Base-by-base conservation (phyloP, 2,888 invertebrate species). In the Lordiphosa andalusiaca region DNA sequence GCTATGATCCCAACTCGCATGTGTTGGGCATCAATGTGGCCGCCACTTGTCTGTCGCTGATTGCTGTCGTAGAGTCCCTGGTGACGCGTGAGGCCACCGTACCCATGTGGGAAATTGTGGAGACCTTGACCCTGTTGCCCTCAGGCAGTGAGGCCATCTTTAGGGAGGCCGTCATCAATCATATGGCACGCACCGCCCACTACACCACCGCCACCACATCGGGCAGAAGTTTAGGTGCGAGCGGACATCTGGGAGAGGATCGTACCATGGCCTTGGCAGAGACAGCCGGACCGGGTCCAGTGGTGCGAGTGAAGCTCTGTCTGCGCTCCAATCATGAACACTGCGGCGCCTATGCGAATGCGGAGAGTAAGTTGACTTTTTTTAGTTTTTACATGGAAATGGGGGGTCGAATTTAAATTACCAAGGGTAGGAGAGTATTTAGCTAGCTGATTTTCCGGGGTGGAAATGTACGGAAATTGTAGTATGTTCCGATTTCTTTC, bases 311-410 rank as follows among this genome's bases (percentile, higher is more conserved):
- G 13, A 94, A 95, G 75, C 91, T 97, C 30, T 97, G 97, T 81
- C 91, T 97, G 40, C 92, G 94, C 75, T 93, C 94, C 36, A 95
- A 95, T 86, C 93, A 93, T 50, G 94, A 95, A 51, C 93, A 95
- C 71, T 96, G 96, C 89, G 95, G 96, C 21, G 95, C 95, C 49
- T 95, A 94, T 87, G 92, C 94, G 0, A 94, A 95, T 86, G 96
- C 96, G 30, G 95, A 95, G 85, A 93, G 95, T 95, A 88, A 94
- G 95, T 19, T 4, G 16, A 16, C 2, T 1, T 16, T 2, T 16
- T 16, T n/a, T n/a, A n/a, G n/a, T n/a, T n/a, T n/a, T n/a, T n/a
- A n/a, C n/a, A n/a, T n/a, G n/a, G 16, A 16, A 16, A n/a, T n/a
- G 16, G 16, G 16, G 4, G 19, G 4, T 19, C 3, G 2, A 1